Conservation (phyloP, 1,140 invertebrate genomes). For the Gonatopus flavifemur region DNA sequence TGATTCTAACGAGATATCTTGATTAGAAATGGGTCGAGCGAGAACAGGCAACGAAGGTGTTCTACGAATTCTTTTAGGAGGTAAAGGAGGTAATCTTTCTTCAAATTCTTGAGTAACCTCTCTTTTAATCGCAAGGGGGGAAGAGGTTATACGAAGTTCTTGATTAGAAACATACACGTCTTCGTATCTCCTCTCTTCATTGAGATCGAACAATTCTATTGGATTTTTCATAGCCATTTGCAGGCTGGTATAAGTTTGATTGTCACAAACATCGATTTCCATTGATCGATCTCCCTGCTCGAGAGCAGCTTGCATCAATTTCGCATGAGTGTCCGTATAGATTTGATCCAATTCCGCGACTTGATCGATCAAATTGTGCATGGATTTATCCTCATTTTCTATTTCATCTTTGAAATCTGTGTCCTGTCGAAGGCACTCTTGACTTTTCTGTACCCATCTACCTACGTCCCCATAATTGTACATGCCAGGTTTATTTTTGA, state of each 20-base stretch:
- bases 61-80: constrained; percentile 76
- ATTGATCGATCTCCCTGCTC: constrained; percentile 40
- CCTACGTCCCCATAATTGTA: constrained; percentile 51
- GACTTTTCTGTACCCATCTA: constrained; percentile 44
- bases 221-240: constrained; percentile 87
- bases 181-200: constrained; percentile 60
- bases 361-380: constrained; percentile 70
- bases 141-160: constrained; percentile 15
- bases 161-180: constrained; percentile 46
- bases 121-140: constrained; percentile 47
- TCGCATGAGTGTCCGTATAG: constrained; percentile 69
- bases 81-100: constrained; percentile 72
- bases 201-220: constrained; percentile 61
- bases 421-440: constrained; percentile 37
- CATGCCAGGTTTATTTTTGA: constrained; percentile 39
- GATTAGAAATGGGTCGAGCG: constrained; percentile 53
- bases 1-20: constrained; percentile 32
- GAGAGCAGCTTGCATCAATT: constrained; percentile 30
- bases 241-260: constrained; percentile 77
- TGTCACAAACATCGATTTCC: constrained; percentile 69
- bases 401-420: constrained; percentile 24
- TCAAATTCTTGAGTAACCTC: constrained; percentile 58
- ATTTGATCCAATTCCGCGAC: constrained; percentile 76
- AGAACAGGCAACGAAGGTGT: constrained; percentile 54
- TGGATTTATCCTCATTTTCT: constrained; percentile 59